These are phyloP conservation scores for Agonopterix heracliana DNA, from an alignment of 2,888 invertebrate species.

Conservation along the genomic window DNA sequence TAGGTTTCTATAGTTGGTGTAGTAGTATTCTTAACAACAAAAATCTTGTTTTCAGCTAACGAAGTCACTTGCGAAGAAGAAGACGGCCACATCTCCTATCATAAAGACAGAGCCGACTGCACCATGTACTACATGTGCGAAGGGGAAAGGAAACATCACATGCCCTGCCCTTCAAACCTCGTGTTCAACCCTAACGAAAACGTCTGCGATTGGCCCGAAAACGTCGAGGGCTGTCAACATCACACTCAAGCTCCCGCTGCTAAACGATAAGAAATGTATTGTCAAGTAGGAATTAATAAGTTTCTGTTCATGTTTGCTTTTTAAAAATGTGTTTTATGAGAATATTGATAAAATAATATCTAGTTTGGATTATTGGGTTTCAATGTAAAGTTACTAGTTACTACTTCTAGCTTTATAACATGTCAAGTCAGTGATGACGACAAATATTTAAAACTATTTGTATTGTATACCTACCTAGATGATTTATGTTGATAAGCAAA, in stretches of 20 bases:
- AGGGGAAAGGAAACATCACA: conserved; percentile 95
- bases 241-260: conserved; percentile 71
- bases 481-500: conserved; percentile 2
- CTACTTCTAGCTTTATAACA: no score
- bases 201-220: conserved; percentile 97
- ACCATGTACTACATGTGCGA: conserved; percentile 98
- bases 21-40: not conserved
- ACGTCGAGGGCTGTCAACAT: conserved; percentile 88
- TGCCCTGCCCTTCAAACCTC: conserved; percentile 95
- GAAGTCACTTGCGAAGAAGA: conserved; percentile 94
- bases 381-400: no score
- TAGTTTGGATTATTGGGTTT: no score
- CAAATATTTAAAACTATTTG: no score
- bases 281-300: conserved; percentile 17
- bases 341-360: not conserved
- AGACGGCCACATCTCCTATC: conserved; percentile 96
- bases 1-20: no score
- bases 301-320: conserved; percentile 23
- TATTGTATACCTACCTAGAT: no score
- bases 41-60: conserved; percentile 79
- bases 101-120: conserved; percentile 92
- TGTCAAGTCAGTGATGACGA: no score
- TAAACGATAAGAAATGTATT: conserved; percentile 42
- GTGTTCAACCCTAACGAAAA: conserved; percentile 95
- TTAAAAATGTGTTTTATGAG: not conserved